Evolutionary conservation across 2,888 invertebrate species (phyloP).

Genomic region (Charanyca ferruginea): DNA sequence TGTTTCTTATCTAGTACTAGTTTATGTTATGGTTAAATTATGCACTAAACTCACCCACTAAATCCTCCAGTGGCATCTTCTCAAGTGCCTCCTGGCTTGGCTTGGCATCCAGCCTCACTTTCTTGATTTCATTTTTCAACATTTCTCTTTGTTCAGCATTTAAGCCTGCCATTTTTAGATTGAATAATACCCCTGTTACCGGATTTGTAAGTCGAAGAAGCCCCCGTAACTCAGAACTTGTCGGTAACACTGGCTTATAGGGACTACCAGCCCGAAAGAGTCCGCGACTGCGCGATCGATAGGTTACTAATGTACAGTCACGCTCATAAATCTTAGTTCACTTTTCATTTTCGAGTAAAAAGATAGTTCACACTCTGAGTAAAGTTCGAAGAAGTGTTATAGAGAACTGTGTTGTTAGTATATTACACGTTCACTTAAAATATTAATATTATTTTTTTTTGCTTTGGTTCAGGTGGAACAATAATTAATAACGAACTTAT

Average conservation of each 20-base stretch:
- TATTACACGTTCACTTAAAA: neutral
- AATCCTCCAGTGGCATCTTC: slow-evolving; percentile 1
- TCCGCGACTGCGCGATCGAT: slow-evolving; percentile 37
- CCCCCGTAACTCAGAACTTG: neutral
- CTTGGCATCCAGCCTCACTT: slow-evolving; percentile 9
- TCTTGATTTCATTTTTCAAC: slow-evolving; percentile 13
- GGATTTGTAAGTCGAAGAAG: neutral
- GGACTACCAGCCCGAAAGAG: neutral
- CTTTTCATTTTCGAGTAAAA: too few relatives aligned
- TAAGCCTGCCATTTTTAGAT: slow-evolving; percentile 1
- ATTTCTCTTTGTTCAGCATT: slow-evolving; percentile 4
- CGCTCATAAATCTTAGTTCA: neutral
- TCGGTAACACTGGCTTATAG: neutral
- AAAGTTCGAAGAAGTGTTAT: neutral
- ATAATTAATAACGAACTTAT: neutral
- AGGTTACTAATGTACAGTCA: slow-evolving; percentile 21
- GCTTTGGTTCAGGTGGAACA: neutral
- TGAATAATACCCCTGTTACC: neutral
- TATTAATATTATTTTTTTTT: neutral
- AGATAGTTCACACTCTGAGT: neutral
- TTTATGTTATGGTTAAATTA: too few relatives aligned
- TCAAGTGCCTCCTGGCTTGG: neutral
- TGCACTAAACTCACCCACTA: slow-evolving; percentile 26
- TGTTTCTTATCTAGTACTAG: too few relatives aligned
- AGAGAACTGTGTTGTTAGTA: neutral